Base-by-base conservation (phyloP, 2,888 invertebrate genomes). In the Tromatobia lineatoria region DNA sequence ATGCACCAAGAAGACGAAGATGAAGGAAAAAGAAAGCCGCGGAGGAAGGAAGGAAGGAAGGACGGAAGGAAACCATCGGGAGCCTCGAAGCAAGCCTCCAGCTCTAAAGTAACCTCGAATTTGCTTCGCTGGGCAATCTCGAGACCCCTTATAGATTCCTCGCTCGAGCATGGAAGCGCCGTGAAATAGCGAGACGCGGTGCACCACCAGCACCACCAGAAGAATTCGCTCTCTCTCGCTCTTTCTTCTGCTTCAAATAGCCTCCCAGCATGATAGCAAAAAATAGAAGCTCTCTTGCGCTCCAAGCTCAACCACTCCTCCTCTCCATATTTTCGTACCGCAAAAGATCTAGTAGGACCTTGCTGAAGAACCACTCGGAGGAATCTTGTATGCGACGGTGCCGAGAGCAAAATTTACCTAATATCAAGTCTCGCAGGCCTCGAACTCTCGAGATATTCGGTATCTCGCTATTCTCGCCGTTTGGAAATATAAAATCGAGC, bases 21-120 rank as follows among this genome's bases (percentile, higher is more conserved):
- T 6, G 82, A 52, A 47, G 50, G 20, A 74, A 82, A 83, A 86
- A 85, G 83, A 85, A 83, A 73, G 69, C 71, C 61, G 57, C 52
- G 20, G 47, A 74, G 83, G 73, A 81, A 81, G 83, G 82, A 82
- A 85, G 85, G 81, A 84, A 87, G 86, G 82, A 85, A 85, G 83
- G 85, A 82, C 75, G 86, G 79, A 77, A 86, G 77, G 64, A 78
- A 84, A 86, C 83, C 85, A 87, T 86, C 85, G 84, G 73, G 80
- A 74, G 79, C 82, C 81, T 88, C 77, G 75, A 66, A 78, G 73
- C 81, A 74, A 84, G 80, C 82, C 80, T 85, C 82, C 80, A 82
- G 87, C 84, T 87, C 82, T 85, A 86, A 82, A 88, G 88, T 88
- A 89, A 88, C 89, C 88, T 87, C 88, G 89, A 90, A 90, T 91